These are phyloP conservation scores for Sceloporus tristichus DNA, from an alignment of 2,113 vertebrate species.

Conservation along the genomic window DNA sequence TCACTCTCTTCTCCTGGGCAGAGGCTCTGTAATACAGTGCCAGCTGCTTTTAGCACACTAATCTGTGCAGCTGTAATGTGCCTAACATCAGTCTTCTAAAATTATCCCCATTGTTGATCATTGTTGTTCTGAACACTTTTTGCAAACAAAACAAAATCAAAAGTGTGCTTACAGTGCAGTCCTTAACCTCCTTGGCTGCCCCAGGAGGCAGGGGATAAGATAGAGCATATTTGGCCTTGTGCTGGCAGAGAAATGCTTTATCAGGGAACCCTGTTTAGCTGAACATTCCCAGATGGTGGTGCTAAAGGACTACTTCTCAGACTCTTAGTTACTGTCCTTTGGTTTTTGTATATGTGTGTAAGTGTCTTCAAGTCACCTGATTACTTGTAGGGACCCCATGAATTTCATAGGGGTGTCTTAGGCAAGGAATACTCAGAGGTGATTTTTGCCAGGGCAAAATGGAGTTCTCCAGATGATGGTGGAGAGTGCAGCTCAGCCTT, in stretches of 20 bases:
- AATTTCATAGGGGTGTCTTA: too few species aligned
- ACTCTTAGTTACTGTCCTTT: background rate
- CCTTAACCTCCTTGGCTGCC: background rate
- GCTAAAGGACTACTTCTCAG: background rate
- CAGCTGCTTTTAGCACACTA: constrained; percentile 24
- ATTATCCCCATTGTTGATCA: background rate
- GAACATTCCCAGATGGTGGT: background rate
- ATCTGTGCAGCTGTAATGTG: constrained; percentile 16
- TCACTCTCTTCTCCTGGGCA: constrained; percentile 22
- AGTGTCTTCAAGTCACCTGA: too few species aligned
- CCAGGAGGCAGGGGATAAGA: too few species aligned
- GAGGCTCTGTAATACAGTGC: background rate
- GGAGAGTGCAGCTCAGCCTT: too few species aligned
- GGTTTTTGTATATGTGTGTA: too few species aligned
- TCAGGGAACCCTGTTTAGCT: too few species aligned
- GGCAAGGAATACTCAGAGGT: too few species aligned
- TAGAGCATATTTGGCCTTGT: too few species aligned
- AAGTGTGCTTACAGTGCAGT: background rate
- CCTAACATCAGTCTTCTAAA: background rate
- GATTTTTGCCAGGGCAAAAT: too few species aligned
- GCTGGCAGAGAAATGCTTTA: too few species aligned
- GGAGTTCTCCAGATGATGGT: too few species aligned
- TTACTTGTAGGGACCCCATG: too few species aligned
- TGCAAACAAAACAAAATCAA: background rate
- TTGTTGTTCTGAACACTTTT: background rate